Evolutionary conservation across 2,113 vertebrate species (phyloP), one percentile per base, ranked within the genome.

Genomic region (Nyctibius bracteatus): DNA sequence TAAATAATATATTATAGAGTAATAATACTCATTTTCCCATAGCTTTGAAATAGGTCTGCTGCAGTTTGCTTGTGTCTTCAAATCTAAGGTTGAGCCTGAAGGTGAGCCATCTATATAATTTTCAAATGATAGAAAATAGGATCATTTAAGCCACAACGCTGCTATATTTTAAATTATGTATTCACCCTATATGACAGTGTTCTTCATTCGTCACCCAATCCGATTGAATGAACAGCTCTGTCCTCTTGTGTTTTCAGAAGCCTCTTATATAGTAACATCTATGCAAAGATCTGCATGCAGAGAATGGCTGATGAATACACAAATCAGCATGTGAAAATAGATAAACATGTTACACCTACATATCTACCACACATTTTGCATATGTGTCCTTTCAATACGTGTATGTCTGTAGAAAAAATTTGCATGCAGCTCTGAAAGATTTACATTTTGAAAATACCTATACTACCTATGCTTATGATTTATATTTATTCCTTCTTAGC

Each of bases 1-100:
- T 95, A 94, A 94, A 94, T 93, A 88, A 81, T 84, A 77, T 11
- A 83, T 83, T 86, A 63, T 37, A 37, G 7, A 41, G 52, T 78
- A 93, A 86, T 68, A 88, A 93, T 74, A 59, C 17, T 81, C 21
- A 39, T 93, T 94, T 91, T 52, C 21, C 39, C 20, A n/a, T 31
- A 72, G 13, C 33, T 94, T 96, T 90, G 63, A 84, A 93, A 83
- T 17, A 82, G 31, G 27, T 81, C 46, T 83, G n/a, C 35, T 51
- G 22, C 33, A 52, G 13, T 73, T 81, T 84, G 3, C 57, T 75
- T 62, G 8, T 66, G 28, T 61, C 80, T 67, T 86, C 54, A 86
- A 93, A 61, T 65, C 35, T 71, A 78, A 90, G 28, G 12, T 47
- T 74, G 46, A 86, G 33, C 39, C 25, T 74, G 43, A 88, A 81